Conservation (phyloP, 2,888 invertebrate species). For the Ellobium chinense region DNA sequence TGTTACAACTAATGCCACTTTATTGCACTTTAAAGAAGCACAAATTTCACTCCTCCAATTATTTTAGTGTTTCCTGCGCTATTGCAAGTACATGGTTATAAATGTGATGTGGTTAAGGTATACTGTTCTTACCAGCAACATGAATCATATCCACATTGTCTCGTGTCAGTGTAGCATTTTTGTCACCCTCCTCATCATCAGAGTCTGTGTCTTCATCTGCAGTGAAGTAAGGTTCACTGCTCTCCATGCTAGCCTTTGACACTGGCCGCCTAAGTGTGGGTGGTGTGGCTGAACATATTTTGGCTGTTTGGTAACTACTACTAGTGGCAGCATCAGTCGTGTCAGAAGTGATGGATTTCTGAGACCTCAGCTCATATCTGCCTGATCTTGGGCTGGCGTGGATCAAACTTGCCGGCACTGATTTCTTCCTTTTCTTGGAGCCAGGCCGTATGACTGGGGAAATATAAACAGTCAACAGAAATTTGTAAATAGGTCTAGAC, state of each 20-base stretch:
- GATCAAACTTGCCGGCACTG: neutral
- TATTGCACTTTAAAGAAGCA: neutral
- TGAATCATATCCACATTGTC: neutral
- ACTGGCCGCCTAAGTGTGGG: conserved; percentile 49
- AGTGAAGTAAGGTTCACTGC: conserved; percentile 94
- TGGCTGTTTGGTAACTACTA: neutral
- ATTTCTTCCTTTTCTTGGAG: conserved; percentile 24
- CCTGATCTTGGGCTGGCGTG: conserved; percentile 9
- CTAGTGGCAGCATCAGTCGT: neutral
- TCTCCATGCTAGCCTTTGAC: conserved; percentile 68
- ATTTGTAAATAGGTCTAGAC: too few relatives aligned
- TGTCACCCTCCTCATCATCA: conserved; percentile 56
- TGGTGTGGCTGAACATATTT: conserved; percentile 25
- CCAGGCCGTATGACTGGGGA: neutral
- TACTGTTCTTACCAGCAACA: conserved; percentile 8
- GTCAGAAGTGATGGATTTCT: conserved; percentile 2
- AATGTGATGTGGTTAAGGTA: neutral
- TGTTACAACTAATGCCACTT: too few relatives aligned
- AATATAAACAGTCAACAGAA: too few relatives aligned
- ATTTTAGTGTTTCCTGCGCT: neutral
- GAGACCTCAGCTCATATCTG: neutral
- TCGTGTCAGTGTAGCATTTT: conserved; percentile 35
- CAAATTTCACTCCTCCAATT: neutral
- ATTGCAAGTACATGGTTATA: neutral
- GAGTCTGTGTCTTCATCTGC: conserved; percentile 93